Evolutionary conservation across 2,888 invertebrate species (phyloP), one percentile per base, ranked within the genome.

Genomic region (Aporophyla lueneburgensis): DNA sequence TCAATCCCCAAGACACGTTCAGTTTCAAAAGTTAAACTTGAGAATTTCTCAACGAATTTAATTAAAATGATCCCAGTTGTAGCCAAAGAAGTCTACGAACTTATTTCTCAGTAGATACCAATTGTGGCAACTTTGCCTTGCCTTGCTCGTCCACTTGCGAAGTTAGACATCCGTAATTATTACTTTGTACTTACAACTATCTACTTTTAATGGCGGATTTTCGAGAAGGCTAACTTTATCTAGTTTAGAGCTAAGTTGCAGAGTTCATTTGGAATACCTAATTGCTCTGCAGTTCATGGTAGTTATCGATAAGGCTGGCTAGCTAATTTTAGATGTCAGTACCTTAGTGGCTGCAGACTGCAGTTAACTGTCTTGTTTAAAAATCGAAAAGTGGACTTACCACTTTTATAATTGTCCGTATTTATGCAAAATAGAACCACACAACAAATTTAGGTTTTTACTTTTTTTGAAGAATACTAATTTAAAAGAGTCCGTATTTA

Each of bases 11-110:
- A 74, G 83, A 78, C 68, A 83, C 63, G 62, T 77, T 79, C 71
- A 83, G 80, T 86, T 88, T 87, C 83, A 87, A 87, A 92, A 91
- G 90, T 91, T 88, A 82, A 85, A 85, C 86, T 87, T 85, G 80
- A 90, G 90, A 89, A 83, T 70, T 91, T 91, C 78, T 74, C 85
- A 87, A 89, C 78, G 89, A 91, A 93, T 93, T 93, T 93, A 94
- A 94, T 94, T 93, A 93, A 94, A 93, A 92, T 90, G 90, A 94
- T 93, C 91, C 89, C 77, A 85, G 84, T 81, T 83, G 79, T 76
- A 89, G 90, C 86, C 81, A 86, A 82, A 82, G 88, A 85, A 89
- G 86, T 87, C 83, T 71, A 69, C 85, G 56, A 88, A 93, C 91
- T 92, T 93, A 92, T 91, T 92, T 89, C 89, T 90, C 88, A 90